phyloP scores from a whole-genome alignment of 2,797 vertebrate genomes.

The Anomalospiza imberbis region DNA sequence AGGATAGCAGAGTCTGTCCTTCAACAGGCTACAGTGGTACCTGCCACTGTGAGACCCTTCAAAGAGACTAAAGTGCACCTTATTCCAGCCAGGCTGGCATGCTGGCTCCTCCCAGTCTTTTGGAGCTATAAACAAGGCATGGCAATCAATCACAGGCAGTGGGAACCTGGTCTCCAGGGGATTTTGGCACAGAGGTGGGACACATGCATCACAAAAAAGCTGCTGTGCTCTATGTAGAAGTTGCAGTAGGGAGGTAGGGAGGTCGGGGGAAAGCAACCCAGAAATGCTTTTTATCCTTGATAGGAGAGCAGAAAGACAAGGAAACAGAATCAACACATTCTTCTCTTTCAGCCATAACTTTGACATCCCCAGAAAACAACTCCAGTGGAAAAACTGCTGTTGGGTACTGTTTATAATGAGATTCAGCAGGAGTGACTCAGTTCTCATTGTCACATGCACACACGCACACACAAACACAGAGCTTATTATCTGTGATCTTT shows the following conservation, averaged over 20 bases:
- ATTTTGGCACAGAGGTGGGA: background rate
- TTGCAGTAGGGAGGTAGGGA: background rate
- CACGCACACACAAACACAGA: background rate
- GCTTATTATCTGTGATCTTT: conserved; percentile 24
- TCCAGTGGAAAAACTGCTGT: background rate
- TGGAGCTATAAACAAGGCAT: background rate
- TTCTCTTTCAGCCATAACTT: background rate
- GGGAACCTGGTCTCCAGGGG: background rate
- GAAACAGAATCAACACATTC: background rate
- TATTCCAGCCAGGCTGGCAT: background rate
- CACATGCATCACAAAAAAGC: background rate
- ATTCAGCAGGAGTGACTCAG: conserved; percentile 4
- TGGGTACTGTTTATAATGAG: background rate
- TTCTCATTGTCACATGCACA: background rate
- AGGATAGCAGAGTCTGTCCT: background rate
- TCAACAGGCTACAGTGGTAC: background rate
- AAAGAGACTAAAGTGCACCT: background rate
- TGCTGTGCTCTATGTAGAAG: background rate
- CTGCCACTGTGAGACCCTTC: background rate
- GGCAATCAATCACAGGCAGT: background rate
- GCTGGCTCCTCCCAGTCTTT: background rate
- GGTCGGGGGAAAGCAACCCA: background rate
- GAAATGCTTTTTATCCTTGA: conserved; percentile 8
- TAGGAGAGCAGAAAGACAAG: background rate
- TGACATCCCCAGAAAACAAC: background rate